phyloP scores from a whole-genome alignment of 2,113 vertebrate species.

The Rhinogobius similis region DNA sequence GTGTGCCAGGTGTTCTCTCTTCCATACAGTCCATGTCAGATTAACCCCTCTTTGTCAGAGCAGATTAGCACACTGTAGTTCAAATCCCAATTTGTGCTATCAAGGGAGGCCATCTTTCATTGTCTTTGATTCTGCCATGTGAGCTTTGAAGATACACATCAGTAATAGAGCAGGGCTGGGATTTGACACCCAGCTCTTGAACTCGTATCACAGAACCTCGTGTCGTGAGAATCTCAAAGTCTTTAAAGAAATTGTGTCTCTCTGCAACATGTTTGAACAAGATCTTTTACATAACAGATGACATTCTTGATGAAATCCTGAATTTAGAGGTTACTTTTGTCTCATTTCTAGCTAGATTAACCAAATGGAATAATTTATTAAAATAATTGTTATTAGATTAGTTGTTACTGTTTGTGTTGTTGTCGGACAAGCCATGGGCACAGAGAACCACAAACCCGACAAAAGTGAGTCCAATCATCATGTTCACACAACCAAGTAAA shows the following conservation, averaged over 20 bases:
- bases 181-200: slow-evolving; percentile 57
- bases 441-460: no score
- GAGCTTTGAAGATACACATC: slow-evolving; percentile 71
- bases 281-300: not conserved
- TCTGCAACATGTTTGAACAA: slow-evolving; percentile 68
- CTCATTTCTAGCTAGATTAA: not conserved
- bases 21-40: slow-evolving; percentile 37
- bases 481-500: no score
- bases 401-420: no score
- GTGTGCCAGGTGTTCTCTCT: not conserved
- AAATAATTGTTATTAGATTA: no score
- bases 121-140: slow-evolving; percentile 66
- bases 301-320: not conserved
- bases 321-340: not conserved
- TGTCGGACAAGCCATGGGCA: no score
- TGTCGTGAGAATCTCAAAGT: slow-evolving; percentile 48
- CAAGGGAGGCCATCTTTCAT: slow-evolving; percentile 57
- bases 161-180: slow-evolving; percentile 42
- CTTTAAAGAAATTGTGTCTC: slow-evolving; percentile 58
- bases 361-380: not conserved
- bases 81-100: slow-evolving; percentile 45
- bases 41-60: slow-evolving; percentile 56
- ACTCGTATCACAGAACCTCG: slow-evolving; percentile 51
- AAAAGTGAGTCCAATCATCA: no score
- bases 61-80: slow-evolving; percentile 39